Evolutionary conservation across 2,888 invertebrate species (phyloP).

Genomic region (Zele albiditarsus): DNA sequence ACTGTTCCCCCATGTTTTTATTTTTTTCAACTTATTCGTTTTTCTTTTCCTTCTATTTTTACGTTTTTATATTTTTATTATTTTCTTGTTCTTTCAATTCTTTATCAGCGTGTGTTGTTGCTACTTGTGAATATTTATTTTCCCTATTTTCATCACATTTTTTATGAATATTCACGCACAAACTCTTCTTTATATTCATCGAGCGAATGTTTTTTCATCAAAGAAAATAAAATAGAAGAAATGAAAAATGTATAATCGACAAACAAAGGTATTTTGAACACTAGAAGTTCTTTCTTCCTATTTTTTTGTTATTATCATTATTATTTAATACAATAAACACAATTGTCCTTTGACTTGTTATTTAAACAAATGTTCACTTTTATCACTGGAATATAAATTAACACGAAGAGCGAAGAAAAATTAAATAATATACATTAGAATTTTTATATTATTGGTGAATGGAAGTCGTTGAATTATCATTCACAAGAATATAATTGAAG

Average conservation of each 20-base stretch:
- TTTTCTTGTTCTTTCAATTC: neutral
- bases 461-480: neutral
- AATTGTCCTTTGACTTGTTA: neutral
- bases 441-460: neutral
- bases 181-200: constrained; percentile 14
- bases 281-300: neutral
- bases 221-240: neutral
- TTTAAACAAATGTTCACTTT: neutral
- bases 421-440: neutral
- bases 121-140: neutral
- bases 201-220: constrained; percentile 4
- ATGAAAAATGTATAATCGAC: neutral
- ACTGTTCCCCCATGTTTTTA: neutral
- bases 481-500: neutral
- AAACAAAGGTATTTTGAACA: neutral
- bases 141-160: neutral
- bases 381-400: neutral
- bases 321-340: neutral
- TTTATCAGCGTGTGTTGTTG: neutral
- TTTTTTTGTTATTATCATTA: neutral
- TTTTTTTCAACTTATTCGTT: neutral
- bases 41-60: neutral
- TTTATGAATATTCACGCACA: constrained; percentile 27
- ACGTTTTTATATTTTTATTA: neutral
- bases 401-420: neutral